These are phyloP conservation scores for Champsocephalus esox DNA, from an alignment of 2,797 vertebrate species.

Conservation along the genomic window DNA sequence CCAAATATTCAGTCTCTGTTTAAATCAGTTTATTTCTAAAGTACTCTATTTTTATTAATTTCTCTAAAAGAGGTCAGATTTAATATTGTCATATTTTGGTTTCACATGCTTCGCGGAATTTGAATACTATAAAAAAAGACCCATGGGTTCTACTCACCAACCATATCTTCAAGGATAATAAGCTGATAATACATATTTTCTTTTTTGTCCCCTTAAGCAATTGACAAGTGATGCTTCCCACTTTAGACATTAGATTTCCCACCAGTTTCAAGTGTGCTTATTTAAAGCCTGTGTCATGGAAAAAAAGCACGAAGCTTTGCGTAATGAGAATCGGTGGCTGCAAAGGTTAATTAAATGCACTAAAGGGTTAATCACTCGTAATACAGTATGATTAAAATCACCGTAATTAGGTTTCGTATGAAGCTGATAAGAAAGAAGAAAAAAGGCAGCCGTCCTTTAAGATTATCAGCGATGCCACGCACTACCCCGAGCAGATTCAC, in stretches of 20 bases:
- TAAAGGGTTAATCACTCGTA: conserved; percentile 86
- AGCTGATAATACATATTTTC: conserved; percentile 60
- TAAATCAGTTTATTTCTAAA: conserved; percentile 48
- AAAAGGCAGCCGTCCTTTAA: conserved; percentile 69
- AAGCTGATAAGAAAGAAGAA: conserved; percentile 71
- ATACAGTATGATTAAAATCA: conserved; percentile 87
- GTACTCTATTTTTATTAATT: conserved; percentile 30
- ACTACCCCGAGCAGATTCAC: conserved; percentile 46
- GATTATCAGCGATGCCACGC: conserved; percentile 69
- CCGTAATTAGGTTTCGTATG: conserved; percentile 82
- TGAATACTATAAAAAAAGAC: conserved; percentile 46
- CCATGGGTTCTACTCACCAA: conserved; percentile 37
- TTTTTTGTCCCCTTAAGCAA: conserved; percentile 70
- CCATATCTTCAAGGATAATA: conserved; percentile 54
- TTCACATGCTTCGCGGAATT: conserved; percentile 18
- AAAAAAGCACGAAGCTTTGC: conserved; percentile 70
- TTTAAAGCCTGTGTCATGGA: conserved; percentile 81
- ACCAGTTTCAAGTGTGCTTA: conserved; percentile 82
- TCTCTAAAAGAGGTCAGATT: conserved; percentile 34
- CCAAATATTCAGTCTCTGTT: conserved; percentile 44
- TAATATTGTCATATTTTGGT: conserved; percentile 25
- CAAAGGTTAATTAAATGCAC: conserved; percentile 87
- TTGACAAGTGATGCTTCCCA: conserved; percentile 79
- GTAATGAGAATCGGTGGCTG: conserved; percentile 79
- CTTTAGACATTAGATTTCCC: conserved; percentile 84